A percentile compares a stretch with the other conserved stretches of the same genome.
phyloP scores from a whole-genome alignment of 2,888 invertebrate species.

The Hirtodrosophila confusa region DNA sequence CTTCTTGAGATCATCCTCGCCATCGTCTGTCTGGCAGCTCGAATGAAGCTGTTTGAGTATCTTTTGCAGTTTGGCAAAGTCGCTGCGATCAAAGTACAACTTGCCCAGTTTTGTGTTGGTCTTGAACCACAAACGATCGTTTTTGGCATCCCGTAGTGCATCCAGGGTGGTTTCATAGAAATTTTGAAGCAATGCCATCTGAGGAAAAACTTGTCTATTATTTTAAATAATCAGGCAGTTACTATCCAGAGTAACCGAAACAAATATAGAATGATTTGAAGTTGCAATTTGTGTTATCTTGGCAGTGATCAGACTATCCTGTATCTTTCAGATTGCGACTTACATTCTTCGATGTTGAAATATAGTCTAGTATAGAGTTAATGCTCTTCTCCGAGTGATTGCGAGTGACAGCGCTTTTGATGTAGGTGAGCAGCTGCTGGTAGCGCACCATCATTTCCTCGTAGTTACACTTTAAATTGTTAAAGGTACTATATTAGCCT shows the following conservation, averaged over 20 bases:
- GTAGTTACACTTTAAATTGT: constrained; percentile 90
- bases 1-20: constrained; percentile 98
- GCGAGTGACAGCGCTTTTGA: constrained; percentile 99
- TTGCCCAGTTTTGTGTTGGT: constrained; percentile 99
- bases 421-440: constrained; percentile 98
- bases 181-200: constrained; percentile 99
- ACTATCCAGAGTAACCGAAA: too few relatives aligned
- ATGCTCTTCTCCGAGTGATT: constrained; percentile 99
- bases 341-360: constrained; percentile 99
- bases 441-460: constrained; percentile 98
- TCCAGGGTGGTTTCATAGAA: constrained; percentile 99
- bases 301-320: too few relatives aligned
- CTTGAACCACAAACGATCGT: constrained; percentile 99
- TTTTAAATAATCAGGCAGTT: too few relatives aligned
- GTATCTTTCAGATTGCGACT: constrained; percentile 72
- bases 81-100: constrained; percentile 97
- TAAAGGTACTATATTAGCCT: constrained; percentile 78
- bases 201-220: not conserved
- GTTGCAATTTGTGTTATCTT: too few relatives aligned
- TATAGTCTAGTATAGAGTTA: constrained; percentile 99
- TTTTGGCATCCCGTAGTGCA: constrained; percentile 98
- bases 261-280: too few relatives aligned
- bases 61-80: constrained; percentile 96
- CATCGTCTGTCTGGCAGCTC: constrained; percentile 99
- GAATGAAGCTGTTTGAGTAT: constrained; percentile 98